Percentiles rank a stretch among this genome's conserved stretches.
These are phyloP conservation scores for Acanthiza pusilla DNA, from an alignment of 2,797 vertebrate species.

Conservation along the genomic window DNA sequence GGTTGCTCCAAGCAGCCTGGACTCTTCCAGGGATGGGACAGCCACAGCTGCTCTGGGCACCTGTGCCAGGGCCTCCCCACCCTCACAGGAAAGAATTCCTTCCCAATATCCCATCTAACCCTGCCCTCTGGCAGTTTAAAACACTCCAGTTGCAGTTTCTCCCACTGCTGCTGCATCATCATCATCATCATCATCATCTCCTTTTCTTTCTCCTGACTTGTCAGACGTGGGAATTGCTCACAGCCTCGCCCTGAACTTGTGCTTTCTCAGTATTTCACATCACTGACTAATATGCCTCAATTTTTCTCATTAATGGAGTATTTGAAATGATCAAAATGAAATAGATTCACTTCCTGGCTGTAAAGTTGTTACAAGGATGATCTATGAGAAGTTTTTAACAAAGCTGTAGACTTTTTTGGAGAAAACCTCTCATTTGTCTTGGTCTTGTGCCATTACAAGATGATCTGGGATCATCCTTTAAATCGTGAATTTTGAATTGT, in stretches of 20 bases:
- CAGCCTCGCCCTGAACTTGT: conserved; percentile 27
- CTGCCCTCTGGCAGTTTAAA: not conserved
- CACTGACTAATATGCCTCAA: conserved; percentile 58
- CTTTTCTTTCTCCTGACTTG: not conserved
- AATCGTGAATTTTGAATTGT: not conserved
- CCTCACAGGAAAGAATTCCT: not conserved
- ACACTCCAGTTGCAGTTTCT: not conserved
- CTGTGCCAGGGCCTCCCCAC: not conserved
- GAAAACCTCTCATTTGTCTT: conserved; percentile 46
- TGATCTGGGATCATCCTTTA: not conserved
- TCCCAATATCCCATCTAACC: not conserved
- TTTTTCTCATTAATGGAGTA: conserved; percentile 74
- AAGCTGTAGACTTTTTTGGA: not conserved
- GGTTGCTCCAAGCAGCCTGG: not conserved
- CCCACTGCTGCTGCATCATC: not conserved
- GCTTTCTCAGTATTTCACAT: conserved; percentile 47
- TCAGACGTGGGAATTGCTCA: conserved; percentile 9
- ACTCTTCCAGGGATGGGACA: not conserved
- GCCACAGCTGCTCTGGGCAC: not conserved
- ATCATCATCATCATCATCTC: not conserved
- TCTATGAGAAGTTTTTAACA: conserved; percentile 62
- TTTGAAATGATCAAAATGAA: conserved; percentile 76
- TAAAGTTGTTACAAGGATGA: conserved; percentile 69
- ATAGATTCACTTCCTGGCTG: conserved; percentile 68
- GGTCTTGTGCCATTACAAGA: not conserved